phyloP scores from a whole-genome alignment of 2,888 invertebrate species.

The Coremacera marginata region DNA sequence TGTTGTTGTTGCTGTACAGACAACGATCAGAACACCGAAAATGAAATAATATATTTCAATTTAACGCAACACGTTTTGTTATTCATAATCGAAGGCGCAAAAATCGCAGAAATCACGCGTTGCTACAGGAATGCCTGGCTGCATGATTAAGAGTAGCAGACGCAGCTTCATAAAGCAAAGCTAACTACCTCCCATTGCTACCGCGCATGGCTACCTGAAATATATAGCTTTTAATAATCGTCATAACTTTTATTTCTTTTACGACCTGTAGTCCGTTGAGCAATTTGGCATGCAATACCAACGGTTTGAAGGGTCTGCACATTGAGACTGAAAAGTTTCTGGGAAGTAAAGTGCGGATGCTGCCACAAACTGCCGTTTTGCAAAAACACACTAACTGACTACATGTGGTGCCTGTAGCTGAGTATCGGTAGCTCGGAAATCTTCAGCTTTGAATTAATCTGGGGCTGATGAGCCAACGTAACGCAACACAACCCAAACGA shows the following conservation, averaged over 20 bases:
- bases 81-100: slow-evolving; percentile 11
- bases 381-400: not conserved
- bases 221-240: slow-evolving; percentile 64
- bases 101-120: not conserved
- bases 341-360: slow-evolving; percentile 26
- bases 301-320: not conserved
- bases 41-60: slow-evolving; percentile 49
- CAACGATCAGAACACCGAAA: slow-evolving; percentile 40
- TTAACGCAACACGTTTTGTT: slow-evolving; percentile 42
- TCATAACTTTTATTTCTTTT: slow-evolving; percentile 60
- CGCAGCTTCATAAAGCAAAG: slow-evolving; percentile 17
- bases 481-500: not conserved
- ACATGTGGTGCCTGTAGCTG: not conserved
- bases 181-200: slow-evolving; percentile 33
- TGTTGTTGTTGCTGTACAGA: slow-evolving; percentile 15
- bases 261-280: not conserved
- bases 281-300: slow-evolving; percentile 10
- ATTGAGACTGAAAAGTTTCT: slow-evolving; percentile 31
- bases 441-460: slow-evolving; percentile 19
- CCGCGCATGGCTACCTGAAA: slow-evolving; percentile 47
- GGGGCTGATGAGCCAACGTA: slow-evolving; percentile 15
- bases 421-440: slow-evolving; percentile 7
- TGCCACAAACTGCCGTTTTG: not conserved
- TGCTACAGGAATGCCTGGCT: not conserved
- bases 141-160: slow-evolving; percentile 14